Evolutionary conservation across 1,140 invertebrate genomes (phyloP).

Genomic region (Drosophila lowei): DNA sequence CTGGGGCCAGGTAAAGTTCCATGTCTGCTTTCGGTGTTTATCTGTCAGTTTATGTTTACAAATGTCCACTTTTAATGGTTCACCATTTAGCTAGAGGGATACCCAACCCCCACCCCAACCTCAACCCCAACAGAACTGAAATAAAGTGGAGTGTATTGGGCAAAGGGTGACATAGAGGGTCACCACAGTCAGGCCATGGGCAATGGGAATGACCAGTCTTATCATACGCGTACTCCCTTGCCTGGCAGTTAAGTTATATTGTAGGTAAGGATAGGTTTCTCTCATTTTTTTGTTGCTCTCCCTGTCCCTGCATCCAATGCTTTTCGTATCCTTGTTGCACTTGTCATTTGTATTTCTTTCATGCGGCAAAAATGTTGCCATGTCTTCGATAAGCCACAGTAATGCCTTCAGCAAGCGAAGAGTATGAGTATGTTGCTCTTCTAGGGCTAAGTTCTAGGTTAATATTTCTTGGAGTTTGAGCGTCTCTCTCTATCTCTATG

Average conservation of each 20-base stretch:
- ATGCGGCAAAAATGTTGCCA: neutral
- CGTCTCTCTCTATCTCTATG: too few relatives aligned
- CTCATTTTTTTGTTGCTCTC: too few relatives aligned
- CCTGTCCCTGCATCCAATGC: slow-evolving; percentile 1
- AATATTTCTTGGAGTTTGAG: too few relatives aligned
- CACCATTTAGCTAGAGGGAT: slow-evolving; percentile 63
- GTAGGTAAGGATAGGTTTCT: slow-evolving; percentile 2
- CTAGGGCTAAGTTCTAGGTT: too few relatives aligned
- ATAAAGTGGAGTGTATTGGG: neutral
- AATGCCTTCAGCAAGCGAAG: neutral
- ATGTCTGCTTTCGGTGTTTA: slow-evolving; percentile 69
- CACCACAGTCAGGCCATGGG: neutral
- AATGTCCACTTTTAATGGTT: slow-evolving; percentile 78
- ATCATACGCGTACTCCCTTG: slow-evolving; percentile 43
- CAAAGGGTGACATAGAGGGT: neutral
- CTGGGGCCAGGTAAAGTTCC: slow-evolving; percentile 49
- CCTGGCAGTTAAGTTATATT: slow-evolving; percentile 43
- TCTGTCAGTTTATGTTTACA: slow-evolving; percentile 81
- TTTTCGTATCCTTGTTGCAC: neutral
- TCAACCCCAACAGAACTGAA: neutral
- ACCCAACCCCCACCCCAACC: slow-evolving; percentile 2
- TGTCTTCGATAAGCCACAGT: neutral
- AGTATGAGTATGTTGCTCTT: too few relatives aligned
- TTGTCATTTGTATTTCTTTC: too few relatives aligned
- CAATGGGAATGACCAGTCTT: slow-evolving; percentile 16